Evolutionary conservation across 1,140 invertebrate genomes (phyloP), one percentile per base, ranked within the genome.

Genomic region (Lordiphosa clarofinis): DNA sequence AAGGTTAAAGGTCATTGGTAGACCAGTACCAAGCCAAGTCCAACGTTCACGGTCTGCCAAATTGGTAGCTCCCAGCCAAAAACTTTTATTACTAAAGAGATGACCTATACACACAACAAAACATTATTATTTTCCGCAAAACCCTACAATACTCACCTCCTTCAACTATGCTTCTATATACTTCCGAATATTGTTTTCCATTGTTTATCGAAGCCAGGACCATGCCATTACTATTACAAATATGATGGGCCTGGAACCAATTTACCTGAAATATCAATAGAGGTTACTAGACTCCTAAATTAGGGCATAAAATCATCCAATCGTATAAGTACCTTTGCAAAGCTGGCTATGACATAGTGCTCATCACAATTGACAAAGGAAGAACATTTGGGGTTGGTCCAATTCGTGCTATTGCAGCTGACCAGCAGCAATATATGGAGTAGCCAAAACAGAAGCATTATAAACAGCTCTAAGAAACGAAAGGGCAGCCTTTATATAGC

Each of bases 31-130:
- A 2, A 65, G 11, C 79, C 79, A 86, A 3, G 52, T 66, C 79
- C 79, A 84, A 10, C 42, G 8, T 8, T 8, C 40, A 0, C 28
- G 1, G n/a, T 64, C 8, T 1, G 21, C 57, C 9, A 58, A 21
- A 21, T 86, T 74, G 5, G 70, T 86, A 38, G 60, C 79, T 0
- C 61, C 73, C 13, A 86, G 11, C 79, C 79, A 84, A 15, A 86
- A 86, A 0, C 43, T 39, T 12, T 48, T 46, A 7, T 42, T 37
- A 0, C 58, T 66, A 11, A 63, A n/a, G 5, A 48, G 19, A 8
- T 28, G 5, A 36, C 53, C 75, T 75, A 35, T 0, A 9, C 4
- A 8, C 10, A 33, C 12, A 11, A 9, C 0, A 43, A 4, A 10
- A 1, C 0, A 31, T 13, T 0, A 9, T 0, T 5, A 7, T 0